Base-by-base conservation (phyloP, 2,888 invertebrate species). In the Eulithis prunata region DNA sequence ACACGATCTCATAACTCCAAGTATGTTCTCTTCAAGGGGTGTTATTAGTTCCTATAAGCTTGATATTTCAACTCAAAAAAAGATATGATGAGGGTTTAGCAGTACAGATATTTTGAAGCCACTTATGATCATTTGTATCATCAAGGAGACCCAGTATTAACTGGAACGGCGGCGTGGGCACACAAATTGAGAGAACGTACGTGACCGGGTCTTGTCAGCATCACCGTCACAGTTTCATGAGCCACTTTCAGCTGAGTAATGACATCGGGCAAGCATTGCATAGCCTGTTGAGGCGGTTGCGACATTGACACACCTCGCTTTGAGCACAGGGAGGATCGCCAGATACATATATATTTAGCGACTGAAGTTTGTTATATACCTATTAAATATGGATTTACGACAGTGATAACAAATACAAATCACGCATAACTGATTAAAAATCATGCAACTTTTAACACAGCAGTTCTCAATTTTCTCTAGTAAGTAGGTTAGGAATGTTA, bases 211-310 rank as follows among this genome's bases (percentile, higher is more conserved):
- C 84, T 82, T 81, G 84, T 84, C 81, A 84, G 80, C 82, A 84
- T 84, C 81, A 84, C 80, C 82, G 85, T 83, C 81, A 84, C 82
- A 84, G 82, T 85, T 89, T 86, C 82, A 83, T 82, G 85, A 82
- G 79, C 85, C 81, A 86, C 85, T 88, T 88, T 88, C 85, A 86
- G 83, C 77, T 84, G 78, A 84, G 82, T 83, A 85, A 86, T 80
- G 82, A 79, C 81, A 82, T 79, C 78, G 78, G 76, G 76, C 78
- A 75, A 75, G 74, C 78, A 78, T 82, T 82, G 79, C 79, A 78
- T 65, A 72, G 71, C 58, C 68, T 54, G 57, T 56, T 63, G 58
- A 57, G 52, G 58, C 38, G 55, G 49, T 71, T 73, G 66, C 75
- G 76, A 85, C 7, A 14, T 47, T 83, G 79, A 82, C 78, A 83